These are phyloP conservation scores for Eristalis arbustorum DNA, from an alignment of 2,888 invertebrate genomes.

Conservation along the genomic window DNA sequence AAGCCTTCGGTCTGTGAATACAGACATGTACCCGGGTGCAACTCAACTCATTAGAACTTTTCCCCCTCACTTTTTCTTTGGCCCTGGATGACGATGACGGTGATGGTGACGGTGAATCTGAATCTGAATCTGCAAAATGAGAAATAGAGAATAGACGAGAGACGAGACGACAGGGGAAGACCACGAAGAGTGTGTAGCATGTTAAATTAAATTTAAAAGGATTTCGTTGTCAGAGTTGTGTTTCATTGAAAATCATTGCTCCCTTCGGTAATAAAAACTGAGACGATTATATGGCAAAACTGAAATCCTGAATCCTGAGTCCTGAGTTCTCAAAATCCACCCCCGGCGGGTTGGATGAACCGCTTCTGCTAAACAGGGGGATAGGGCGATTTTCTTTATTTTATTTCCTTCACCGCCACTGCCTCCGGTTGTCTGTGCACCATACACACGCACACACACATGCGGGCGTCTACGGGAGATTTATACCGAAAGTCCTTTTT, in stretches of 20 bases:
- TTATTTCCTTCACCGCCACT: neutral
- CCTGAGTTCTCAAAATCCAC: conserved; percentile 30
- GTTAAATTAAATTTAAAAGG: conserved; percentile 71
- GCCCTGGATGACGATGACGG: too few relatives aligned
- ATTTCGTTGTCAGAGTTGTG: conserved; percentile 70
- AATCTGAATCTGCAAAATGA: neutral
- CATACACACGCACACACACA: conserved; percentile 47
- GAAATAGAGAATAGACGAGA: neutral
- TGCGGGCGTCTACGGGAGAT: conserved; percentile 42
- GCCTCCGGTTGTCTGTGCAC: conserved; percentile 9
- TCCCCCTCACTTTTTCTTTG: neutral
- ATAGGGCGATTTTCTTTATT: conserved; percentile 51
- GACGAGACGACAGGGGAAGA: neutral
- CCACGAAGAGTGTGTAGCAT: conserved; percentile 60
- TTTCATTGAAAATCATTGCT: conserved; percentile 71
- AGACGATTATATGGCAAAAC: conserved; percentile 68
- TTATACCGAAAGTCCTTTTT: conserved; percentile 66
- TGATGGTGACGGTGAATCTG: neutral
- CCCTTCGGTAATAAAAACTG: conserved; percentile 70
- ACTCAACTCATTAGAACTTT: conserved; percentile 59
- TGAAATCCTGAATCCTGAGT: neutral
- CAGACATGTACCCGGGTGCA: conserved; percentile 18
- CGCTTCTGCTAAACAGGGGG: conserved; percentile 3
- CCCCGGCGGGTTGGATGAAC: conserved; percentile 47
- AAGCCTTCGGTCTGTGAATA: conserved; percentile 49